Evolutionary conservation across 2,113 vertebrate species (phyloP), one percentile per base, ranked within the genome.

Genomic region (Rhipidura dahli): DNA sequence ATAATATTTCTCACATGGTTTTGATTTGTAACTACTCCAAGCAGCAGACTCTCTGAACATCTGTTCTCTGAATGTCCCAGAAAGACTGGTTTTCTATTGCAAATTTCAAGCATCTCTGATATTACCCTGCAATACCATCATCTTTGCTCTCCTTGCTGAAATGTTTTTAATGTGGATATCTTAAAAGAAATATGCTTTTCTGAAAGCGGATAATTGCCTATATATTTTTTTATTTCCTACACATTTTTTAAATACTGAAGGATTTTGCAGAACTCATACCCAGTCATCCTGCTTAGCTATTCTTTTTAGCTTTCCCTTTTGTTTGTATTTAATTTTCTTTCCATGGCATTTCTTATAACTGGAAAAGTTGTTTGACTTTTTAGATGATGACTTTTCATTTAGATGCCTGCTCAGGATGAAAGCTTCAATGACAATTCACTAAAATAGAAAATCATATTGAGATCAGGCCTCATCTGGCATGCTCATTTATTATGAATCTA

Each of bases 41-140:
- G 82, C 75, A 96, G 61, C 78, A 95, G 65, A 63, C 26, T 93
- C 64, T 82, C 69, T 81, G 66, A 93, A 91, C 89, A 93, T 87
- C 93, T 94, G 91, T 76, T 95, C 73, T 8, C 69, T 85, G 65
- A 77, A 89, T 76, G 49, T 93, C 91, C 84, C 26, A 4, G 78
- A 70, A 88, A 92, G 45, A 57, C 7, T 82, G 70, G 24, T 47
- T 92, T 92, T 87, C 76, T 78, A 31, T 59, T 59, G 69, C 2
- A 26, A 28, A 87, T 91, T 85, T 95, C 31, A 76, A 94, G 49
- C 66, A 71, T 50, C 84, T 89, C 85, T 3, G 13, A 33, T 60
- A 68, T 60, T 76, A 68, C 45, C 10, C 33, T 78, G 44, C 19
- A 84, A 75, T 30, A 59, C 13, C n/a, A 64, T 42, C 54, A 84